Evolutionary conservation across 2,888 invertebrate genomes (phyloP), one percentile per base, ranked within the genome.

Genomic region (Lasius platythorax): DNA sequence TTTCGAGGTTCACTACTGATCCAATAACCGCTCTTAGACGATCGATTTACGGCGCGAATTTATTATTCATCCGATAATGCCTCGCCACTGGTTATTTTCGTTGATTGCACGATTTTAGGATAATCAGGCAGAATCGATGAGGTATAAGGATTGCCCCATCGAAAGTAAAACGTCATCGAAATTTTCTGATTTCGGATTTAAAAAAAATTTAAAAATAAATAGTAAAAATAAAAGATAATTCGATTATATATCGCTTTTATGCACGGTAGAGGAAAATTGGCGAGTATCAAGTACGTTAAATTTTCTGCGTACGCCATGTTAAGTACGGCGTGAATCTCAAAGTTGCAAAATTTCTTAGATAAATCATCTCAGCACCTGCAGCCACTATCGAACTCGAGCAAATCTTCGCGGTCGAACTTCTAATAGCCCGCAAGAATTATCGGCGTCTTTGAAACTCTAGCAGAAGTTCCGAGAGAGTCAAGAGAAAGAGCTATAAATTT

Each of bases 371-470:
- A 15, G 56, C 78, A 78, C 53, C 78, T 68, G 78, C 78, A 68
- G 43, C 78, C 30, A 50, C 68, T 15, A 68, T 78, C 78, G 78
- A 68, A 68, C 43, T 68, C 40, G 3, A 30, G 70, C 78, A 68
- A 78, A 78, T 78, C 78, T 78, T 74, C 74, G 81, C 75, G 84
- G 85, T 81, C 73, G 81, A 87, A 87, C 87, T 88, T 87, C 87
- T 89, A 87, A 89, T 89, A 84, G 74, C 74, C 37, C 37, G 30
- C 40, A 50, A 78, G 84, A 76, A 85, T 89, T 84, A 89, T 89
- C 88, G 88, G 73, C 88, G 78, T 84, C 85, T 89, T 85, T 70
- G 88, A 70, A 85, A 64, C 79, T 74, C 63, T 37, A 3, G 46
- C 67, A 58, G 63, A 43, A 63, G 74, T 63, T 43, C 12, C n/a